Conservation (phyloP, 2,797 vertebrate species). For the Esox lucius region DNA sequence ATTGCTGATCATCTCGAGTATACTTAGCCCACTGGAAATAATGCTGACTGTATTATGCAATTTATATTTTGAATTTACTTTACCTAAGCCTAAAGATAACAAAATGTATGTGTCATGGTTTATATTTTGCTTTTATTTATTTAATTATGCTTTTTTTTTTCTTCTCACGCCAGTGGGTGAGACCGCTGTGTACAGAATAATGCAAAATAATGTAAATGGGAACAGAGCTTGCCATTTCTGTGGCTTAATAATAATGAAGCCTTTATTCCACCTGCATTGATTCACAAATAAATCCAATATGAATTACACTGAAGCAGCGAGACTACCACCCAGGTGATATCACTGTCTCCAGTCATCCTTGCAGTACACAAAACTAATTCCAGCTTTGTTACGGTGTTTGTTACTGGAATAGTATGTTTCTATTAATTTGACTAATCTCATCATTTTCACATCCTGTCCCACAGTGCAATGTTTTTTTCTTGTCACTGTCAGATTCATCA, state of each 20-base stretch:
- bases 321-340: background rate
- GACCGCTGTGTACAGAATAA: constrained; percentile 8
- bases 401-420: too few species aligned
- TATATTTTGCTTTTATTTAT: constrained; percentile 30
- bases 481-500: background rate
- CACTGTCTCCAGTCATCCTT: background rate
- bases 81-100: background rate
- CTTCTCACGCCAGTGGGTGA: constrained; percentile 18
- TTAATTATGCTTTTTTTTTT: constrained; percentile 37
- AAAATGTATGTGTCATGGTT: constrained; percentile 20
- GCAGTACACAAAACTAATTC: background rate
- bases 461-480: background rate
- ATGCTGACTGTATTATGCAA: constrained; percentile 16
- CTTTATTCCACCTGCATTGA: constrained; percentile 22
- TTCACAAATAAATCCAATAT: constrained; percentile 31
- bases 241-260: constrained; percentile 2
- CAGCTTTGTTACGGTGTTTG: too few species aligned
- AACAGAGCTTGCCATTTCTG: background rate
- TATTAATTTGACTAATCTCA: too few species aligned
- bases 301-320: constrained; percentile 6
- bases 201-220: constrained; percentile 1
- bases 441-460: background rate
- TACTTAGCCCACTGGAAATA: background rate
- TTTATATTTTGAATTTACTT: background rate
- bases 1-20: background rate